These are phyloP conservation scores for Simalia tracyae DNA, from an alignment of 2,797 vertebrate genomes.

Conservation along the genomic window DNA sequence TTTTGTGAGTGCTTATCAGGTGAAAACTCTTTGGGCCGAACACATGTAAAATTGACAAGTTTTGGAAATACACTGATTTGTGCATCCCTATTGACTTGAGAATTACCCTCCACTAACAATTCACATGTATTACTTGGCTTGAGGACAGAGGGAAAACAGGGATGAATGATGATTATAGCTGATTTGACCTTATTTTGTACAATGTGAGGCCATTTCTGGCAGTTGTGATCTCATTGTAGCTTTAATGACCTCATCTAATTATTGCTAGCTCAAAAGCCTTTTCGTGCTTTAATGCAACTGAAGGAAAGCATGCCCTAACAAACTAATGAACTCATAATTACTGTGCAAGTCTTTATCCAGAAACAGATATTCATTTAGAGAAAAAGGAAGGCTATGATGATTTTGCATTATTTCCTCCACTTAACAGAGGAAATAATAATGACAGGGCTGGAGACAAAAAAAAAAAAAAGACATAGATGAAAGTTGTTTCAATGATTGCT, in stretches of 20 bases:
- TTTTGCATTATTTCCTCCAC: conserved; percentile 64
- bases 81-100: conserved; percentile 26
- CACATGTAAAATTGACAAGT: background rate
- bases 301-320: conserved; percentile 58
- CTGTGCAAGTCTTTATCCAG: conserved; percentile 64
- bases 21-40: background rate
- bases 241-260: conserved; percentile 79
- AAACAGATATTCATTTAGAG: conserved; percentile 71
- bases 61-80: background rate
- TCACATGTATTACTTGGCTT: conserved; percentile 53
- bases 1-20: background rate
- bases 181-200: conserved; percentile 71
- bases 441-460: conserved; percentile 29
- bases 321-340: conserved; percentile 72
- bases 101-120: conserved; percentile 49
- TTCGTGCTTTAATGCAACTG: conserved; percentile 67
- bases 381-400: conserved; percentile 63
- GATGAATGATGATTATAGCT: conserved; percentile 69
- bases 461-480: background rate
- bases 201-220: conserved; percentile 66
- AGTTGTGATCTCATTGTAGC: conserved; percentile 73
- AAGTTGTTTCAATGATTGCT: conserved; percentile 52
- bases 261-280: conserved; percentile 69
- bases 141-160: conserved; percentile 41
- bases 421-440: conserved; percentile 65